phyloP scores from a whole-genome alignment of 1,140 invertebrate species.

The Drosophila bifasciata region DNA sequence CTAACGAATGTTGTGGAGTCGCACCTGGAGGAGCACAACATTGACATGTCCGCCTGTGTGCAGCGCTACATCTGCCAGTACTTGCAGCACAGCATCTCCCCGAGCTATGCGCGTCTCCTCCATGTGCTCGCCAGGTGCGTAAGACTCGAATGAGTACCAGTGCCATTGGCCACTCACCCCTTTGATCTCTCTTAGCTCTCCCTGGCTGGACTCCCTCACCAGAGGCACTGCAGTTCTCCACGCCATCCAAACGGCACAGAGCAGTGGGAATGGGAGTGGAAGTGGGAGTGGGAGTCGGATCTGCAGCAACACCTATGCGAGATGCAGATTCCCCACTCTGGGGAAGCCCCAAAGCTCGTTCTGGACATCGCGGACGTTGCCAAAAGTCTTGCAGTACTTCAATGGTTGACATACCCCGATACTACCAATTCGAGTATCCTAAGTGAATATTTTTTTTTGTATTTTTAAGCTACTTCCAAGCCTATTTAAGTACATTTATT shows the following conservation, averaged over 20 bases:
- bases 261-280: constrained; percentile 38
- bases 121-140: constrained; percentile 56
- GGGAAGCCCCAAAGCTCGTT: neutral
- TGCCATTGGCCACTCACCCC: no score
- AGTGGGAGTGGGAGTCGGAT: constrained; percentile 39
- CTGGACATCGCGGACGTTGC: constrained; percentile 19
- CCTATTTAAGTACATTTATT: no score
- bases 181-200: constrained; percentile 22
- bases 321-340: constrained; percentile 41
- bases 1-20: constrained; percentile 54
- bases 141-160: no score
- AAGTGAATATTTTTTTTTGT: neutral
- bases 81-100: constrained; percentile 43
- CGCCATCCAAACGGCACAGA: constrained; percentile 52
- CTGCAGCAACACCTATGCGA: constrained; percentile 28
- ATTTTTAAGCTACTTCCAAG: no score
- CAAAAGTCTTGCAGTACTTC: constrained; percentile 34
- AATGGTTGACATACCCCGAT: constrained; percentile 44
- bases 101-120: constrained; percentile 35
- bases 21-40: constrained; percentile 66
- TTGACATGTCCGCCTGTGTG: constrained; percentile 61
- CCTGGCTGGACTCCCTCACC: constrained; percentile 42
- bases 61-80: constrained; percentile 70
- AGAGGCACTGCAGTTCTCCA: constrained; percentile 59
- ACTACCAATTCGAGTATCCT: no score